Evolutionary conservation across 1,140 invertebrate genomes (phyloP).

Genomic region (Pomacea maculata): DNA sequence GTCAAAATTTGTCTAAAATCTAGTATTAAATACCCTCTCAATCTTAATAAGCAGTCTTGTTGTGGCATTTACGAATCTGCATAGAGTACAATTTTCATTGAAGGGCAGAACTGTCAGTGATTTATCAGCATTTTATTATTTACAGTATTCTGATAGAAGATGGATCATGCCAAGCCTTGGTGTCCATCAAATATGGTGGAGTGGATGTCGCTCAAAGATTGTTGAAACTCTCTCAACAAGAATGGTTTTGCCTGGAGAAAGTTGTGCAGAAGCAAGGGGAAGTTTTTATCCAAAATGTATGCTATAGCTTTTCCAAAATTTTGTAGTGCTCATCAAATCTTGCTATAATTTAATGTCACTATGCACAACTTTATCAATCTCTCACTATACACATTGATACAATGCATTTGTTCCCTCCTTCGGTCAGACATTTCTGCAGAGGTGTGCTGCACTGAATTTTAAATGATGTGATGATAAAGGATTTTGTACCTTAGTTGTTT

Average conservation of each 20-base stretch:
- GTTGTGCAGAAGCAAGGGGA: slow-evolving; percentile 13
- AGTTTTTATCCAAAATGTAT: slow-evolving; percentile 16
- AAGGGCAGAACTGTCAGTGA: neutral
- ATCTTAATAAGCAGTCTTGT: neutral
- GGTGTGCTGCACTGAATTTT: no score
- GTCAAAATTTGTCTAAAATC: neutral
- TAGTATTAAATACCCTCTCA: neutral
- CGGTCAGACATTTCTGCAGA: no score
- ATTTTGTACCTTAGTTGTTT: no score
- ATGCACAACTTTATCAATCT: no score
- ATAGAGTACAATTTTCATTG: no score
- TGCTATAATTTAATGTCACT: no score
- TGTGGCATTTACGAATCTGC: neutral
- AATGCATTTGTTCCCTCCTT: no score
- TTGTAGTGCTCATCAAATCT: no score
- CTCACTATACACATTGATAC: no score
- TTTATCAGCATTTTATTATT: neutral
- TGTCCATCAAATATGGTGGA: neutral
- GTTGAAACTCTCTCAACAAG: neutral
- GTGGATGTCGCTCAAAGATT: slow-evolving; percentile 2
- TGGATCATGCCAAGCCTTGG: slow-evolving; percentile 13
- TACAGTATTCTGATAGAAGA: slow-evolving; percentile 21
- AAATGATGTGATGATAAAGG: no score
- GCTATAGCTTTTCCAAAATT: neutral
- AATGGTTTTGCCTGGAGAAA: slow-evolving; percentile 8